phyloP scores from a whole-genome alignment of 2,797 vertebrate genomes.

The Anabacerthia variegaticeps region DNA sequence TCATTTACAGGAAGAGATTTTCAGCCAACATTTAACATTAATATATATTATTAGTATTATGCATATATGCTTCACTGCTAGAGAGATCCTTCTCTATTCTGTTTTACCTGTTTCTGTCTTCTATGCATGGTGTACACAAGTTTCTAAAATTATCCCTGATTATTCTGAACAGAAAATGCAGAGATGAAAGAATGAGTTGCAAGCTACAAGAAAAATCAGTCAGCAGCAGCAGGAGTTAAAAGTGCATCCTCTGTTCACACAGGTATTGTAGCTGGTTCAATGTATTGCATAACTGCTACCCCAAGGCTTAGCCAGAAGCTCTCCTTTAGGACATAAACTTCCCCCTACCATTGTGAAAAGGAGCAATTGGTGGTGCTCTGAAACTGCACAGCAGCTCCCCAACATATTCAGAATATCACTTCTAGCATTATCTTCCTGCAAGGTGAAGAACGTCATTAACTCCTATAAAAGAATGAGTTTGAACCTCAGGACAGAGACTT shows the following conservation, averaged over 20 bases:
- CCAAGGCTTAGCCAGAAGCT: background rate
- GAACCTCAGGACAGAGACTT: background rate
- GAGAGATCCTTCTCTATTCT: background rate
- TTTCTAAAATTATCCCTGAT: background rate
- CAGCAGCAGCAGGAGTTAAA: background rate
- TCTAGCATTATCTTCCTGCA: background rate
- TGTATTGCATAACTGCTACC: background rate
- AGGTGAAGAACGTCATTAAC: constrained; percentile 1
- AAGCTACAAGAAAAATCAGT: background rate
- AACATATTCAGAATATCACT: background rate
- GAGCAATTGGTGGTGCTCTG: background rate
- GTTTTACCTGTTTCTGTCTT: background rate
- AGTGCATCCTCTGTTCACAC: background rate
- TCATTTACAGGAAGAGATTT: constrained; percentile 18
- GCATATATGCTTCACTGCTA: background rate
- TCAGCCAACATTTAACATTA: background rate
- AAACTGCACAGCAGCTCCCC: background rate
- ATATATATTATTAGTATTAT: background rate
- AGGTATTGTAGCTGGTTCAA: background rate
- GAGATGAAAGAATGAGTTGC: background rate
- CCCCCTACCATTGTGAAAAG: background rate
- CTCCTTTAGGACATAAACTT: background rate
- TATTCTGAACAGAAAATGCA: background rate
- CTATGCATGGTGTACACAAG: background rate
- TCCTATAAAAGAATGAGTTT: background rate